These are phyloP conservation scores for Zoanthus sansibaricus DNA, from an alignment of 92 coral and sea anemone genomes.

Conservation along the genomic window DNA sequence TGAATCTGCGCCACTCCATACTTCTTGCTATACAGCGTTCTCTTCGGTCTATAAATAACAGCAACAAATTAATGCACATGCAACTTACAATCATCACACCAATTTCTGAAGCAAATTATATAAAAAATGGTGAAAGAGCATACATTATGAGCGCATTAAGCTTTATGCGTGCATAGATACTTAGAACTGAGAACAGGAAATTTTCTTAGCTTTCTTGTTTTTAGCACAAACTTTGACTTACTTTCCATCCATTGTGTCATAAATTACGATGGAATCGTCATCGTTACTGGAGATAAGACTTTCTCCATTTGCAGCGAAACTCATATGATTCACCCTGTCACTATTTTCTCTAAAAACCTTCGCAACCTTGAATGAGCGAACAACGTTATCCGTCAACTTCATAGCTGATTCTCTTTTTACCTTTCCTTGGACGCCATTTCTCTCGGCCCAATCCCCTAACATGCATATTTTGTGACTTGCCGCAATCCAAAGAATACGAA, in stretches of 20 bases:
- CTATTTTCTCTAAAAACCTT: constrained; percentile 97
- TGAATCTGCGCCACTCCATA: constrained; percentile 99
- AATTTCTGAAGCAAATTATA: neutral
- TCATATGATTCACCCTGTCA: constrained; percentile 90
- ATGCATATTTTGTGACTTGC: neutral
- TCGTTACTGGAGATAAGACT: constrained; percentile 93
- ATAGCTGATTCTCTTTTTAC: constrained; percentile 34
- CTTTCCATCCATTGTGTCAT: constrained; percentile 96
- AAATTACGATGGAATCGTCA: constrained; percentile 98
- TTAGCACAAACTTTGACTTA: constrained; percentile 53
- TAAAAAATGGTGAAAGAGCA: neutral
- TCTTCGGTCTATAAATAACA: constrained; percentile 77
- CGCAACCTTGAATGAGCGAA: constrained; percentile 94
- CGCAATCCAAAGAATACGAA: neutral
- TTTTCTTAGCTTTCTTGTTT: neutral
- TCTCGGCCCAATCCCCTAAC: neutral
- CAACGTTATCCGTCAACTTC: constrained; percentile 90
- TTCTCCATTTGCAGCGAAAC: constrained; percentile 95
- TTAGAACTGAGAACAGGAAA: neutral
- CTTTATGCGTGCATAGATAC: neutral
- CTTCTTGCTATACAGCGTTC: constrained; percentile 96
- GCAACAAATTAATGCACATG: neutral
- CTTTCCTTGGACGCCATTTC: neutral
- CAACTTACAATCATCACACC: neutral
- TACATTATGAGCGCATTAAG: neutral